Base-by-base conservation (phyloP, 2,888 invertebrate species). In the Pimpla rufipes region DNA sequence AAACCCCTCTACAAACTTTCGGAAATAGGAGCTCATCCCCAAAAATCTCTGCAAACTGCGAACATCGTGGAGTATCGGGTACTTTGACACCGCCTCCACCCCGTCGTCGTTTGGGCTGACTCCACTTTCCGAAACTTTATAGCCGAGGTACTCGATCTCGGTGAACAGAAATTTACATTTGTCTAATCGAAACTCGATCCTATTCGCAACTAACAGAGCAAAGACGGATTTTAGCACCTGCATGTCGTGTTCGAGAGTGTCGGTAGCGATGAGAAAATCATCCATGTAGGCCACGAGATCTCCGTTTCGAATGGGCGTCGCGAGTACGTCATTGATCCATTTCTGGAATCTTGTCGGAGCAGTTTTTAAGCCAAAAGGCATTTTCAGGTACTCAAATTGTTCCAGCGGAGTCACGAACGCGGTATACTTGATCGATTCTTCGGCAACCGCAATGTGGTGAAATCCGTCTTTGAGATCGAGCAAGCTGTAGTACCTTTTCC, bases 11-110 rank as follows among this genome's bases (percentile, higher is more conserved):
- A 90, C 82, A 73, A 89, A 90, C 64, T 85, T 79, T 5, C 88
- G 57, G 71, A 90, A 90, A 73, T 89, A 90, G 23, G 82, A 73
- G 42, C 85, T 75, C 23, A 90, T 78, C 1, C 87, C 89, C 16
- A 90, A 29, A 75, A 88, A 90, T 11, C 88, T 81, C 6, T 86
- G 87, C 7, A 88, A 78, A 37, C 87, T 85, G n/a, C 81, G 83
- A 11, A 66, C 35, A 37, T 78, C 85, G 45, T 64, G 77, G 2
- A 87, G 89, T 6, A 85, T 76, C 0, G 89, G 87, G 74, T 83
- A 90, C 8, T 86, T 66, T n/a, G 16, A 18, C 8, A 89, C 80
- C 18, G 85, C 82, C 10, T 76, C 79, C 0, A 89, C 47, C 45
- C 85, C 84, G 7, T 79, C 66, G 11, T 55, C 64, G 45, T 74